Evolutionary conservation across 2,797 vertebrate species (phyloP).

Genomic region (Podarcis siculus): DNA sequence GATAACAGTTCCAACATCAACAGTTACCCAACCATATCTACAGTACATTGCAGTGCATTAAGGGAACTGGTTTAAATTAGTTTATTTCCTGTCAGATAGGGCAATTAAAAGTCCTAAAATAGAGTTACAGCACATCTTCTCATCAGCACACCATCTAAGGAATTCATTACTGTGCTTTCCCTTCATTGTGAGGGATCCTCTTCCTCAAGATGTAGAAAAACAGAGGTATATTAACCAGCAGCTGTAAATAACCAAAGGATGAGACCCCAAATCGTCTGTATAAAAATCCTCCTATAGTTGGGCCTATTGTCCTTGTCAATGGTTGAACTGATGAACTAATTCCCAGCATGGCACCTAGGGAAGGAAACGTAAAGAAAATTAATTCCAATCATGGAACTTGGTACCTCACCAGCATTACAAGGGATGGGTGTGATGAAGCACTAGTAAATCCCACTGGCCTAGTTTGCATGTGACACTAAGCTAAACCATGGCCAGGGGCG

Average conservation of each 20-base stretch:
- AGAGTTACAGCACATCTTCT: background rate
- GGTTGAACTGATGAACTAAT: constrained; percentile 88
- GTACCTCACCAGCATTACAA: background rate
- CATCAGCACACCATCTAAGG: background rate
- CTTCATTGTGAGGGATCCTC: constrained; percentile 41
- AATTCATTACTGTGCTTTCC: constrained; percentile 59
- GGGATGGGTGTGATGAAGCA: background rate
- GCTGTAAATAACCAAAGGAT: constrained; percentile 87
- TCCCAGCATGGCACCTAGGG: constrained; percentile 91
- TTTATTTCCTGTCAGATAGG: constrained; percentile 20
- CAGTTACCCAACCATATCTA: background rate
- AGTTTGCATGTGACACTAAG: too few relatives aligned
- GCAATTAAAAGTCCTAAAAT: background rate
- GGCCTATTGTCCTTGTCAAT: constrained; percentile 87
- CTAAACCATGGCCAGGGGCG: background rate
- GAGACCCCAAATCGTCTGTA: constrained; percentile 87
- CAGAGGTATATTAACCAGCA: constrained; percentile 79
- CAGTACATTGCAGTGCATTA: background rate
- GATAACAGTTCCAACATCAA: constrained; percentile 11
- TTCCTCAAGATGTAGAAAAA: constrained; percentile 80
- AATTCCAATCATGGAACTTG: background rate
- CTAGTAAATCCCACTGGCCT: background rate
- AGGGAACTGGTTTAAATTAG: constrained; percentile 6
- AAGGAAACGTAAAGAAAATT: constrained; percentile 11
- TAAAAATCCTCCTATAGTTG: constrained; percentile 88